Conservation (phyloP, 2,888 invertebrate species). For the Liopterus haemorrhoidalis region DNA sequence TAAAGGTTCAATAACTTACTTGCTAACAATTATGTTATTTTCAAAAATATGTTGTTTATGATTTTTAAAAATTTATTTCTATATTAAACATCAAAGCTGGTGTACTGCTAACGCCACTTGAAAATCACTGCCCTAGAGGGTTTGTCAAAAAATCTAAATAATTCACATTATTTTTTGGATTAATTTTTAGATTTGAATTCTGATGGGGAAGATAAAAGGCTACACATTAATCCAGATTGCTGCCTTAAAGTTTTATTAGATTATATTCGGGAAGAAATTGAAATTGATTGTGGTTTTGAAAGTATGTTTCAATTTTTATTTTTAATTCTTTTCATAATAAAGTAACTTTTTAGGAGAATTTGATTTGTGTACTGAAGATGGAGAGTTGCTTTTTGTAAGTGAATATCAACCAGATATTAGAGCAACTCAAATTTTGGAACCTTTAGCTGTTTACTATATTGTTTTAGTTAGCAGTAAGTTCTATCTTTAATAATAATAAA, state of each 20-base stretch:
- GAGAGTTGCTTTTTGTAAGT: slow-evolving; percentile 33
- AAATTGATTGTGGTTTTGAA: slow-evolving; percentile 29
- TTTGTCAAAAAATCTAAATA: too few relatives aligned
- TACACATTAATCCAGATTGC: slow-evolving; percentile 41
- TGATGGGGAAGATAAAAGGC: slow-evolving; percentile 11
- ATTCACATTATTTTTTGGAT: too few relatives aligned
- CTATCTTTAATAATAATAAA: background rate
- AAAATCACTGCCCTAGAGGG: too few relatives aligned
- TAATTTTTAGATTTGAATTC: too few relatives aligned
- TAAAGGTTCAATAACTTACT: too few relatives aligned
- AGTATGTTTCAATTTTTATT: slow-evolving; percentile 2
- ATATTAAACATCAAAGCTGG: too few relatives aligned
- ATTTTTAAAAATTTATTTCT: too few relatives aligned
- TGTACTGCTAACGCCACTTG: too few relatives aligned
- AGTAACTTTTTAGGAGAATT: slow-evolving; percentile 34
- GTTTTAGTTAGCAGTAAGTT: slow-evolving; percentile 37
- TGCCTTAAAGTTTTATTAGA: slow-evolving; percentile 42
- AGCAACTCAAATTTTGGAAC: slow-evolving; percentile 35
- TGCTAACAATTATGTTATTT: too few relatives aligned
- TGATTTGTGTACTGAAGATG: slow-evolving; percentile 39
- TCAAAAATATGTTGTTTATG: too few relatives aligned
- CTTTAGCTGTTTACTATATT: slow-evolving; percentile 34
- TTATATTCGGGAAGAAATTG: slow-evolving; percentile 37
- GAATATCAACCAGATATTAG: slow-evolving; percentile 29
- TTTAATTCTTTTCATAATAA: slow-evolving; percentile 18